These are phyloP conservation scores for Calyptommatus sinebrachiatus DNA, from an alignment of 2,113 vertebrate genomes.

Conservation along the genomic window DNA sequence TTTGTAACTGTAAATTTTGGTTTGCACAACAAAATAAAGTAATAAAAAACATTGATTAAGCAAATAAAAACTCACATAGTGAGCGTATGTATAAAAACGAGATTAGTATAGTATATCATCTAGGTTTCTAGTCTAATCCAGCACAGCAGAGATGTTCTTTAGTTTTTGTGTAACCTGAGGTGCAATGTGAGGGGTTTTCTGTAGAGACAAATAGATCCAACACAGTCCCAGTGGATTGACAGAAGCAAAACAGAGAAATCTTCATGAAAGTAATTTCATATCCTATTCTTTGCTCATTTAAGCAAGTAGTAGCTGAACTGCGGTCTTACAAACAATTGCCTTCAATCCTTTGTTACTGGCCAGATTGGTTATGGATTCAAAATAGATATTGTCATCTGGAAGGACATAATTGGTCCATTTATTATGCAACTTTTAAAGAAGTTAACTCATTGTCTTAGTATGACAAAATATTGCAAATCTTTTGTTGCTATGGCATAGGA, in stretches of 20 bases:
- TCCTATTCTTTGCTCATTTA: not conserved
- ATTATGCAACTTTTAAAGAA: not conserved
- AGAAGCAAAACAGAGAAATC: not conserved
- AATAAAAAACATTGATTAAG: no score
- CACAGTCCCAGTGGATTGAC: not conserved
- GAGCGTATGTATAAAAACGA: no score
- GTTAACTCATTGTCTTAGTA: not conserved
- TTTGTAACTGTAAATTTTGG: no score
- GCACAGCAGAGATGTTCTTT: not conserved
- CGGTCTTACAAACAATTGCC: no score
- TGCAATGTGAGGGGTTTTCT: not conserved
- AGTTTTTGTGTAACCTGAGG: not conserved
- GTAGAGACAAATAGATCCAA: not conserved
- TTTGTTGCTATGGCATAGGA: not conserved
- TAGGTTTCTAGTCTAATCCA: not conserved
- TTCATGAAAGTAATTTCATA: not conserved
- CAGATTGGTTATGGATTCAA: no score
- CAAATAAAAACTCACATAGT: no score
- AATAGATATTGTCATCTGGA: no score
- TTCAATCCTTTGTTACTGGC: no score
- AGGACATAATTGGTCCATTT: no score
- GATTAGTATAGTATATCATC: not conserved
- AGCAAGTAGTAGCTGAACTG: not conserved
- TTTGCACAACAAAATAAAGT: no score
- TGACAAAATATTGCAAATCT: not conserved